A percentile compares a stretch with the other conserved stretches of the same genome.
Evolutionary conservation across 2,113 vertebrate genomes (phyloP).

Genomic region (Prochilodus magdalenae): DNA sequence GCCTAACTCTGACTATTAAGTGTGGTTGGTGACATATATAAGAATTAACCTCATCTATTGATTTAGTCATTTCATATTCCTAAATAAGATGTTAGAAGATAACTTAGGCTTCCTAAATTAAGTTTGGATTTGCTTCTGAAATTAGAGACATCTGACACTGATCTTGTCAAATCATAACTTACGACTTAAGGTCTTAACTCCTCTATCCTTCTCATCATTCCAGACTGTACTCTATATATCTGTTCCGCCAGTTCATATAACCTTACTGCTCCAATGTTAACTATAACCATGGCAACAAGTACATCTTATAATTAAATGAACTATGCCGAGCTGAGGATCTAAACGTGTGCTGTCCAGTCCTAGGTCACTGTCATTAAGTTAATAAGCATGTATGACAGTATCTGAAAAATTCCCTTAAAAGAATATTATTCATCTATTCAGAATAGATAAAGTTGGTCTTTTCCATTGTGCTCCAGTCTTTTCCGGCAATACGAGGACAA

Average conservation of each 20-base stretch:
- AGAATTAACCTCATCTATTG: no score
- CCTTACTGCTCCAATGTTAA: background rate
- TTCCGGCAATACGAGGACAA: background rate
- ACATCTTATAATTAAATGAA: background rate
- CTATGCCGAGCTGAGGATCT: background rate
- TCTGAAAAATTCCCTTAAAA: background rate
- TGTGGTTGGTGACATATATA: no score
- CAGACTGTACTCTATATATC: no score
- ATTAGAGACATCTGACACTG: no score
- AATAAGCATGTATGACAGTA: background rate
- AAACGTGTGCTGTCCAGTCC: background rate
- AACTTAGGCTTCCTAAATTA: no score
- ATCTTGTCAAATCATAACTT: no score
- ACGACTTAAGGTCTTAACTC: no score
- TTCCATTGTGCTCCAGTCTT: background rate
- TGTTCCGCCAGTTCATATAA: background rate
- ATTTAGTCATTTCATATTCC: no score
- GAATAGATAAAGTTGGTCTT: background rate
- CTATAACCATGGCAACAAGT: conserved; percentile 16
- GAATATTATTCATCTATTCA: background rate
- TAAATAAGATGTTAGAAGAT: no score
- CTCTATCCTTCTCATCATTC: no score
- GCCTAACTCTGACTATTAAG: no score
- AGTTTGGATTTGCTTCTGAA: no score
- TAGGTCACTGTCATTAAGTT: background rate